Evolutionary conservation across 2,888 invertebrate genomes (phyloP).

Genomic region (Platycheirus albimanus): DNA sequence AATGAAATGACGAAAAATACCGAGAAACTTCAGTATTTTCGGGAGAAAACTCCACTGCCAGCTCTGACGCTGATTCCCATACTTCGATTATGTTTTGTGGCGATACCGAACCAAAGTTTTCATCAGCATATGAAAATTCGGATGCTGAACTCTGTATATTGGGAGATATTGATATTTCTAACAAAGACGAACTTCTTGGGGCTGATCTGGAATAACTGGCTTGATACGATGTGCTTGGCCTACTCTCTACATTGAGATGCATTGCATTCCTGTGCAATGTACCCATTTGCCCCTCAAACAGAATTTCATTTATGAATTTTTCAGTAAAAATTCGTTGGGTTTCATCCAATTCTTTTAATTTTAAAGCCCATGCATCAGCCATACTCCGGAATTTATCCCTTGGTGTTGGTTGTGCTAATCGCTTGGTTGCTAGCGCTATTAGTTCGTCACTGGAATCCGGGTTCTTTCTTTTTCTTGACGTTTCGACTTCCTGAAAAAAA

Average conservation of each 20-base stretch:
- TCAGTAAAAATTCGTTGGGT: constrained; percentile 83
- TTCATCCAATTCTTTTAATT: constrained; percentile 82
- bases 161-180: not conserved
- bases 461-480: constrained; percentile 32
- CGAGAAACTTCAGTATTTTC: constrained; percentile 6
- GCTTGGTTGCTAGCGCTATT: constrained; percentile 19
- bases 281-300: too few species aligned
- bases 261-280: constrained; percentile 82
- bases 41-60: not conserved
- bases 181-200: not conserved
- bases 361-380: constrained; percentile 82
- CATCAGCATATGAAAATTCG: constrained; percentile 16
- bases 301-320: too few species aligned
- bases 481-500: constrained; percentile 21
- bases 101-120: constrained; percentile 9
- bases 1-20: constrained; percentile 17
- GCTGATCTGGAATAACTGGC: not conserved
- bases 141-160: not conserved
- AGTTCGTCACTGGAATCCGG: constrained; percentile 16
- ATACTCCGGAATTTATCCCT: constrained; percentile 82
- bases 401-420: constrained; percentile 56
- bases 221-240: constrained; percentile 17
- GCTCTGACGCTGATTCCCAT: not conserved
- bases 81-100: constrained; percentile 7
- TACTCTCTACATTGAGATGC: constrained; percentile 54